Base-by-base conservation (phyloP, 2,888 invertebrate genomes). In the Nemapogon koenigi region DNA sequence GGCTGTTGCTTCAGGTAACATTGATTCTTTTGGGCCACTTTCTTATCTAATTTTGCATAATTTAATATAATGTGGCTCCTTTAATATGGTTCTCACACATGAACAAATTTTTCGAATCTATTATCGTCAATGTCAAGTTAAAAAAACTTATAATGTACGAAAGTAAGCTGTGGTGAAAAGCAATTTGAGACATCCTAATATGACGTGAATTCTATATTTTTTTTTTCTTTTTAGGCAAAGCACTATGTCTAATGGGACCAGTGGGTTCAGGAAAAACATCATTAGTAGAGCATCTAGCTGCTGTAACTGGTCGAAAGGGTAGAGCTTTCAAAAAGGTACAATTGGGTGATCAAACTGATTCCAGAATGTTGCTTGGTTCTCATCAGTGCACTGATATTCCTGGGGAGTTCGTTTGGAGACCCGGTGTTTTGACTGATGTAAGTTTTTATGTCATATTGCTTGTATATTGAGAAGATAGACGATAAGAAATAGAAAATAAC, bases 361-460 rank as follows among this genome's bases (percentile, higher is more conserved):
- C 95, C 37, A 92, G 97, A 69, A 93, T 94, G 83, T 68, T 99
- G 37, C 73, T 99, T 6, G 99, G 99, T 0, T 88, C 90, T 0
- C 96, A 96, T 62, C 84, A 91, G 47, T 98, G 97, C 58, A 97
- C 98, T 0, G 97, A 97, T 59, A 84, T 97, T 35, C 97, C 97
- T 0, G 99, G 99, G 10, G 95, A 99, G 68, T 99, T 99, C 76
- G 75, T 94, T 14, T 99, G 98, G 98, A 86, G 91, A 49, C 90
- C 97, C 2, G 97, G 97, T n/a, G 89, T 94, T 35, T 69, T 98
- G 38, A 94, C 96, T 3, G 91, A 85, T 81, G 89, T 84, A 51
- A 46, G 59, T 50, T 19, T n/a, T n/a, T n/a, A n/a, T n/a, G n/a
- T n/a, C n/a, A n/a, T n/a, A n/a, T n/a, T n/a, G n/a, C n/a, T n/a